Evolutionary conservation across 2,888 invertebrate species (phyloP), one percentile per base, ranked within the genome.

Genomic region (Cryptus viduatorius): DNA sequence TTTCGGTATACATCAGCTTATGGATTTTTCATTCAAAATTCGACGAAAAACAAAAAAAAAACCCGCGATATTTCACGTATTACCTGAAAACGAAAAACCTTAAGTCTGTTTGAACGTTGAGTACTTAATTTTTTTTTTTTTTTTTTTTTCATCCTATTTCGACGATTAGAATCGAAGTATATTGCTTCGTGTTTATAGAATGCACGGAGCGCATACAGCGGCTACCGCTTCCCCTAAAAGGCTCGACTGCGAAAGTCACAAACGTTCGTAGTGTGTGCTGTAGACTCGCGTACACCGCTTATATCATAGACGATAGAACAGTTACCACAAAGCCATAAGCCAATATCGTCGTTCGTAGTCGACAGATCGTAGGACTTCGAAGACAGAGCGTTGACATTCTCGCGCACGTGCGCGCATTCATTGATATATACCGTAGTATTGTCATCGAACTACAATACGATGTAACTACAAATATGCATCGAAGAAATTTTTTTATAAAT

Each of bases 211-310:
- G 65, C 61, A 81, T 69, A 53, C 72, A 37, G 56, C 42, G 44
- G 44, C 44, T 68, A 77, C 71, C 16, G 72, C 77, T 75, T 61
- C 73, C 84, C 84, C 69, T 84, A 84, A 82, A 84, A 84, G 84
- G 84, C 78, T 78, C 81, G 84, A 71, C 46, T 61, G 37, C 69
- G 69, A 78, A 78, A 81, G 64, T 75, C 50, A 16, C 73, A 78
- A 76, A 81, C 78, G 81, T 81, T 78, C 72, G 50, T 65, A 69
- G 48, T 16, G 53, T 71, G 59, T 81, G 46, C 19, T 44, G 44
- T 77, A n/a, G 61, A 12, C 61, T n/a, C 31, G n/a, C 29, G 61
- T 61, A 61, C 61, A 31, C 61, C 4, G 14, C 31, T 12, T 14
- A n/a, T 61, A n/a, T 61, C n/a, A 61, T 61, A 61, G 61, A 14